These are phyloP conservation scores for Platalea minor DNA, from an alignment of 2,797 vertebrate genomes.

Conservation along the genomic window DNA sequence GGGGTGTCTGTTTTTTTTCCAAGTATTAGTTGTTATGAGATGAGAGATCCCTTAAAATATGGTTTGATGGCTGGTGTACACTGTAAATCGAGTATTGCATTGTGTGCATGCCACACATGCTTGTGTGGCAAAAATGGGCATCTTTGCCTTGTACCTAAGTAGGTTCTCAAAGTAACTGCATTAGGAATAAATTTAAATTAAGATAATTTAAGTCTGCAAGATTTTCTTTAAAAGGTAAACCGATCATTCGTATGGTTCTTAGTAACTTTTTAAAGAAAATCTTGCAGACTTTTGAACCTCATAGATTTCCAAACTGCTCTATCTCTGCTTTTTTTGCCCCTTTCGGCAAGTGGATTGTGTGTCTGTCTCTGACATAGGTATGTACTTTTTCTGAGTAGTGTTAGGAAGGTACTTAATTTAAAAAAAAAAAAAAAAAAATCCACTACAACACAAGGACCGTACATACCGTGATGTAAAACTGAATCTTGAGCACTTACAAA, in stretches of 20 bases:
- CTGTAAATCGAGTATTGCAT: neutral
- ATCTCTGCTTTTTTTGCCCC: neutral
- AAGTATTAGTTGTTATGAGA: neutral
- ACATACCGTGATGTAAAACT: neutral
- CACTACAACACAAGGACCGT: accelerated
- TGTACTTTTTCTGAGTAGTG: neutral
- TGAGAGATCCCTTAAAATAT: neutral
- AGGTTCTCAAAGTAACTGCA: neutral
- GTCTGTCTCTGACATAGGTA: neutral
- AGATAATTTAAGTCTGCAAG: neutral
- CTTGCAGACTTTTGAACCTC: neutral
- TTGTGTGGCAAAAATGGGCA: neutral
- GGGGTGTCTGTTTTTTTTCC: neutral
- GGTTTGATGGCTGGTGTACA: neutral
- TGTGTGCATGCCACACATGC: too few relatives aligned
- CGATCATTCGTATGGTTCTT: neutral
- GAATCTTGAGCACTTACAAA: neutral
- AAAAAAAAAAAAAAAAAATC: accelerated
- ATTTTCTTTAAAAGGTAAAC: neutral
- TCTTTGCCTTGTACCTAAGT: neutral
- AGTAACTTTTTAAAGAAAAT: neutral
- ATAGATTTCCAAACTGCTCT: neutral
- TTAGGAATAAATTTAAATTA: neutral
- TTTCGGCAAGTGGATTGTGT: neutral
- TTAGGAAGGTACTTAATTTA: neutral